Conservation (phyloP, 2,797 vertebrate genomes). For the Rhinella marina region DNA sequence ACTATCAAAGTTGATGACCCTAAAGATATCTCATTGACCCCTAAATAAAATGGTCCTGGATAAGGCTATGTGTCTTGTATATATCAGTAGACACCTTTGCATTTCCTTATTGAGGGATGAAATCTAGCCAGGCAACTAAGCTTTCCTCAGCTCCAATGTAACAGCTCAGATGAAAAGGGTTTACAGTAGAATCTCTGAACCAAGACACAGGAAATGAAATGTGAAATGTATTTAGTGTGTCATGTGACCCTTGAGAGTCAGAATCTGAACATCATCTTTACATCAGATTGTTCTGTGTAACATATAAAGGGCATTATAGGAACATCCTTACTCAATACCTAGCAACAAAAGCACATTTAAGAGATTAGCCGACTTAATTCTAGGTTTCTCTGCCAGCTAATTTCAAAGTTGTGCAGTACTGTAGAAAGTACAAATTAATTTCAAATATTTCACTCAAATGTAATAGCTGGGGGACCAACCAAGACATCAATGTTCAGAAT, state of each 20-base stretch:
- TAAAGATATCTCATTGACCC: slow-evolving; percentile 21
- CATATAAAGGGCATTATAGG: slow-evolving; percentile 17
- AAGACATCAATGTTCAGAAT: slow-evolving; percentile 17
- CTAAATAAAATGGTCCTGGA: slow-evolving; percentile 4
- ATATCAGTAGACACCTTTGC: neutral
- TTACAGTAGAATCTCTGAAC: slow-evolving; percentile 52
- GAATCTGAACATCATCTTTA: slow-evolving; percentile 55
- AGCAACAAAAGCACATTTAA: slow-evolving; percentile 31
- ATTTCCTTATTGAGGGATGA: slow-evolving; percentile 31
- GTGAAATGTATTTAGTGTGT: slow-evolving; percentile 62
- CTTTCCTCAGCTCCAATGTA: neutral
- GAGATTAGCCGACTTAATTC: slow-evolving; percentile 13
- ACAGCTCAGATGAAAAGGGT: slow-evolving; percentile 18
- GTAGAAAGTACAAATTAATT: neutral
- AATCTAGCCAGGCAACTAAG: slow-evolving; percentile 27
- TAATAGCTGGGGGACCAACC: neutral
- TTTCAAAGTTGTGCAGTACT: neutral
- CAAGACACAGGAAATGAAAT: slow-evolving; percentile 64
- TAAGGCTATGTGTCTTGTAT: slow-evolving; percentile 20
- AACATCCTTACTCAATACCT: neutral
- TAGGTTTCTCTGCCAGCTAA: slow-evolving; percentile 9
- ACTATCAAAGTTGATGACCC: slow-evolving; percentile 16
- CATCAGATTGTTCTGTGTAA: slow-evolving; percentile 56
- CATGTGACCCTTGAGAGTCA: slow-evolving; percentile 63
- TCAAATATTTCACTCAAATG: neutral